phyloP scores from a whole-genome alignment of 2,888 invertebrate species.

The Periphyllus acericola region DNA sequence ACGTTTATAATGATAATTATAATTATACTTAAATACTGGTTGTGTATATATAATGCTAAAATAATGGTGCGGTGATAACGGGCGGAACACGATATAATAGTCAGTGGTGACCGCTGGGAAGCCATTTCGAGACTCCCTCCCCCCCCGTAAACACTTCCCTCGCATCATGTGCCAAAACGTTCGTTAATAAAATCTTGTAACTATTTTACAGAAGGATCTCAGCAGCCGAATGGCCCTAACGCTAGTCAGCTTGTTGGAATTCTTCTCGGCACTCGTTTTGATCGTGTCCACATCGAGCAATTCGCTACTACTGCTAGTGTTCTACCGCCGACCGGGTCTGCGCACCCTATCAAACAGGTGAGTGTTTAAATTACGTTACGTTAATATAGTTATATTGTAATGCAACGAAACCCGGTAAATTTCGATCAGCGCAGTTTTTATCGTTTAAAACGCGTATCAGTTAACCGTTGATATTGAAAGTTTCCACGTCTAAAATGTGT shows the following conservation, averaged over 20 bases:
- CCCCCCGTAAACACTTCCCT: not conserved
- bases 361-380: conserved; percentile 63
- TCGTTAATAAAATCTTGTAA: conserved; percentile 13
- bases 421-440: not conserved
- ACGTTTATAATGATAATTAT: not conserved
- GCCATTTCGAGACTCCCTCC: not conserved
- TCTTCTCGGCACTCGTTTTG: conserved; percentile 67
- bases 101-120: not conserved
- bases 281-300: conserved; percentile 79
- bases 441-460: not conserved
- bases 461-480: no score
- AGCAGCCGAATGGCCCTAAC: conserved; percentile 60
- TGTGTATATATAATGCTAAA: not conserved
- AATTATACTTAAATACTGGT: not conserved
- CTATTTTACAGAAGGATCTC: conserved; percentile 55
- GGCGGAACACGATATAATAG: not conserved
- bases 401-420: not conserved
- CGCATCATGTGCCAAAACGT: conserved; percentile 44
- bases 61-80: not conserved
- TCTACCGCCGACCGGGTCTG: conserved; percentile 77
- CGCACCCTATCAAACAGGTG: conserved; percentile 84
- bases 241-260: conserved; percentile 61
- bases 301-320: conserved; percentile 78
- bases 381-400: not conserved
- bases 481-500: no score